Base-by-base conservation (phyloP, 2,797 vertebrate genomes). In the Sciurus carolinensis region DNA sequence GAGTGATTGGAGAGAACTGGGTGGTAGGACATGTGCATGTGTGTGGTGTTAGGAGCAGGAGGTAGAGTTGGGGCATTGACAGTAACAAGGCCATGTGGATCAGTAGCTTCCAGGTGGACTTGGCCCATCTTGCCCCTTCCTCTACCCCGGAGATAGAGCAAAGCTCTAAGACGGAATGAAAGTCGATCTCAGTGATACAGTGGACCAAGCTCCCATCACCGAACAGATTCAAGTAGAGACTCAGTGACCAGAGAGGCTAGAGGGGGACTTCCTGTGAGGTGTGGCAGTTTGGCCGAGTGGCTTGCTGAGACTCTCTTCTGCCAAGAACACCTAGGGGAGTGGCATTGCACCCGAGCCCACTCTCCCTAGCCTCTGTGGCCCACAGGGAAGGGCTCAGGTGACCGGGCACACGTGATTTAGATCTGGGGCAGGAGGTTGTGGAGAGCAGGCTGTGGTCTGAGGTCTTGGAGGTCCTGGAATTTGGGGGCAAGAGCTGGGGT, bases 61-160 rank as follows among this genome's bases (percentile, higher is more conserved):
- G 12, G 15, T 52, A 10, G 33, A 66, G 17, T 30, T 30, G 3
- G 36, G 3, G 7, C 13, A 18, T 2, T 3, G 52, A 5, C 0
- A 1, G 20, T n/a, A 22, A 50, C 8, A 0, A 1, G 39, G 33
- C 11, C 4, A 64, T 11, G 0, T 13, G 69, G 33, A 3, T 71
- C 39, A 2, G 47, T 28, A 47, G 44, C 1, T 3, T 80, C 28
- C 42, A 14, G 2, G 9, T 54, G 26, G 47, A 15, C 79, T 30
- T 18, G 47, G 13, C 42, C 52, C 28, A 13, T 44, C 15, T 17
- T 44, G 26, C n/a, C 20, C 1, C 76, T n/a, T 28, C 30, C 62
- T 77, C 15, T 30, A 2, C 33, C 57, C 7, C n/a, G 52, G 36
- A 93, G 26, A 28, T 0, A 30, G 26, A 64, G 12, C 33, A 64